phyloP scores from a whole-genome alignment of 1,140 invertebrate genomes.

The Ceratitis capitata region DNA sequence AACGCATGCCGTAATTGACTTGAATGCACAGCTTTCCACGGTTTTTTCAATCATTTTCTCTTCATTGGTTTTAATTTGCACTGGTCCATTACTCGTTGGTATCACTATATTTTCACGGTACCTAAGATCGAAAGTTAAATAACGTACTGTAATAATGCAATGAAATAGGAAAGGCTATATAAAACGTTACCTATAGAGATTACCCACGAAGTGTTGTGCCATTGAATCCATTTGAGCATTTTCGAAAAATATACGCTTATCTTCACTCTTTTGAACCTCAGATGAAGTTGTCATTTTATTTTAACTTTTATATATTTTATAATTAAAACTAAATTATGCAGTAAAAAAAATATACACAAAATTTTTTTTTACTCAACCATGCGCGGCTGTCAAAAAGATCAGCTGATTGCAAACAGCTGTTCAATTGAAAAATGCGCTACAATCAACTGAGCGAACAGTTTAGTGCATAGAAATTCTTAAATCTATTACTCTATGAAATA shows the following conservation, averaged over 20 bases:
- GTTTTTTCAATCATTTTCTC: conserved; percentile 86
- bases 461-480: no score
- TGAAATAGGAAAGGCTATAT: neutral
- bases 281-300: conserved; percentile 52
- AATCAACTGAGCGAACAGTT: neutral
- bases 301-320: conserved; percentile 19
- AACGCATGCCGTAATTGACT: conserved; percentile 89
- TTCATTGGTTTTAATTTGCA: conserved; percentile 84
- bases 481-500: no score
- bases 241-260: conserved; percentile 59
- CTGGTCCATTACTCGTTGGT: conserved; percentile 77
- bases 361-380: neutral
- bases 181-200: conserved; percentile 61
- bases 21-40: conserved; percentile 93
- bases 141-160: neutral
- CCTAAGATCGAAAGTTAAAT: conserved; percentile 58
- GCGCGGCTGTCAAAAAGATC: neutral
- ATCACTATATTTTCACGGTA: conserved; percentile 85
- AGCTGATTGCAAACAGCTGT: neutral
- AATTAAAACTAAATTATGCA: neutral
- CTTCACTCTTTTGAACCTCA: neutral
- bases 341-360: neutral
- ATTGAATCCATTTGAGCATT: conserved; percentile 69
- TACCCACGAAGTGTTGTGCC: conserved; percentile 74
- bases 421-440: neutral